Percentiles rank a stretch among this genome's conserved stretches.
Evolutionary conservation across 2,888 invertebrate genomes (phyloP).

Genomic region (Tinea pellionella): DNA sequence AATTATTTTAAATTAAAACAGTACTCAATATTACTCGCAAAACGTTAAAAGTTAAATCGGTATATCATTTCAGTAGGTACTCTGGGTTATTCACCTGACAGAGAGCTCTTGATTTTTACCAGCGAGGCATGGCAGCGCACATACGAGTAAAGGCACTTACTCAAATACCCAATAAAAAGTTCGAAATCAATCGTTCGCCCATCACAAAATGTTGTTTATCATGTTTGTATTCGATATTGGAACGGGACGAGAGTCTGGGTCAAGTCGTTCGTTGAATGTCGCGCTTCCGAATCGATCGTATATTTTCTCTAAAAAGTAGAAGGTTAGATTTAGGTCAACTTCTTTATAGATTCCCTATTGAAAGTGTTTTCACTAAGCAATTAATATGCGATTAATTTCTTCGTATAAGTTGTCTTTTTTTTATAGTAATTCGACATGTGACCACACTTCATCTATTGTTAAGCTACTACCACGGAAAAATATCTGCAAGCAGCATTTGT

Average conservation of each 20-base stretch:
- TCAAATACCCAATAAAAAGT: not conserved
- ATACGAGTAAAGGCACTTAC: not conserved
- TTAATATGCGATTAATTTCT: too few relatives aligned
- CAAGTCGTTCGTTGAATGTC: not conserved
- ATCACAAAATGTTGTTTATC: not conserved
- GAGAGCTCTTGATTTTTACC: not conserved
- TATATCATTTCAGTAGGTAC: not conserved
- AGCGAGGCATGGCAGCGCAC: not conserved
- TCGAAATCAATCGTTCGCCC: not conserved
- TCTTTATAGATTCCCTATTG: too few relatives aligned
- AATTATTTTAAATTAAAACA: too few relatives aligned
- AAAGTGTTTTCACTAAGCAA: too few relatives aligned
- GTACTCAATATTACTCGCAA: too few relatives aligned
- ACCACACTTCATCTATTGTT: too few relatives aligned
- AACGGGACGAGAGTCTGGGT: not conserved
- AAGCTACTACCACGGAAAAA: too few relatives aligned
- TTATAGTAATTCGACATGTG: too few relatives aligned
- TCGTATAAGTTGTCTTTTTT: too few relatives aligned
- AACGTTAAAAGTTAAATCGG: too few relatives aligned
- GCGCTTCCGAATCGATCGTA: not conserved
- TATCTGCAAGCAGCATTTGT: too few relatives aligned
- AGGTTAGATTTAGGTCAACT: not conserved
- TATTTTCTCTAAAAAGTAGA: not conserved
- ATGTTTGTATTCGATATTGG: not conserved
- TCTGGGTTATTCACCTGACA: not conserved